phyloP scores from a whole-genome alignment of 2,888 invertebrate genomes.

The Cheilosia variabilis region DNA sequence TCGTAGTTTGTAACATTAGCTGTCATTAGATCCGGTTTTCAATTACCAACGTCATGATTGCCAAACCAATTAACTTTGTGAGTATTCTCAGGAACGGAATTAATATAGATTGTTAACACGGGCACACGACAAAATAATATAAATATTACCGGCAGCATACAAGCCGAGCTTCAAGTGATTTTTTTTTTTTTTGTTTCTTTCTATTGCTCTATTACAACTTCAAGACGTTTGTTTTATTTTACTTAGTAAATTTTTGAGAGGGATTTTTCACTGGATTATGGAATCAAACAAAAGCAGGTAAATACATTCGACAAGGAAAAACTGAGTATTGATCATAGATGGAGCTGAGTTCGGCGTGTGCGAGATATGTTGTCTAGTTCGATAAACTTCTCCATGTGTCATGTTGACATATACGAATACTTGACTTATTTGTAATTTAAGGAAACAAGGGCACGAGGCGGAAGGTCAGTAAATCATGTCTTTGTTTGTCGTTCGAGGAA shows the following conservation, averaged over 20 bases:
- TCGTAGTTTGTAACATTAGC: background rate
- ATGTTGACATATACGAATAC: background rate
- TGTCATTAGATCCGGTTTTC: conserved; percentile 45
- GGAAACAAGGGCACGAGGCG: background rate
- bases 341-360: conserved; percentile 35
- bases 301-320: too few relatives aligned
- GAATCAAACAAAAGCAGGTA: too few relatives aligned
- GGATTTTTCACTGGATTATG: too few relatives aligned
- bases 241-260: too few relatives aligned
- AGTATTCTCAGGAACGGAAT: conserved; percentile 8
- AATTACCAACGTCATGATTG: conserved; percentile 14
- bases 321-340: background rate
- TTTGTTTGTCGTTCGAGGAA: background rate
- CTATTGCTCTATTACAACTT: too few relatives aligned
- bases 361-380: conserved; percentile 37
- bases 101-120: background rate
- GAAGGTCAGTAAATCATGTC: background rate
- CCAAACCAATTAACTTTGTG: conserved; percentile 16
- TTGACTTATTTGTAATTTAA: background rate
- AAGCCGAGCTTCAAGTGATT: too few relatives aligned
- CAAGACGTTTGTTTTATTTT: too few relatives aligned
- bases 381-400: conserved; percentile 38
- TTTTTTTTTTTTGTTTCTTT: too few relatives aligned
- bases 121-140: too few relatives aligned
- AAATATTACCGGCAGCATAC: too few relatives aligned